These are phyloP conservation scores for Pongo abelii DNA, from an alignment of 2,113 vertebrate genomes.

Conservation along the genomic window DNA sequence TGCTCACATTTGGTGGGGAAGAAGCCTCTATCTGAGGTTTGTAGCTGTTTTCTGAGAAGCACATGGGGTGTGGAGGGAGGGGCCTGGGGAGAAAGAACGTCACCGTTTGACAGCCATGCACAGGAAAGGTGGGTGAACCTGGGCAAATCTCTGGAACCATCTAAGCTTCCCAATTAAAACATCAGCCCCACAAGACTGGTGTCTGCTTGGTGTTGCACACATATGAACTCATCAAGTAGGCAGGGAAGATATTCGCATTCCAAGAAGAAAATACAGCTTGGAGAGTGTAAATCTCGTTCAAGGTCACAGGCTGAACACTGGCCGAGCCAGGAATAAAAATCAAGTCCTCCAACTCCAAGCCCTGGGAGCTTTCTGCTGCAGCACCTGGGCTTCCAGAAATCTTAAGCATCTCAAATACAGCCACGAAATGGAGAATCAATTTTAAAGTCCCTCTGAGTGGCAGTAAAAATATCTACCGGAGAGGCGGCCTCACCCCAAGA, in stretches of 20 bases:
- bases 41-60: accelerated
- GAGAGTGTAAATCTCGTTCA: too few species aligned
- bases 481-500: background rate
- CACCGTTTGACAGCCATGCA: accelerated
- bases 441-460: background rate
- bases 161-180: accelerated
- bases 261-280: accelerated
- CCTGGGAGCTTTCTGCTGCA: accelerated
- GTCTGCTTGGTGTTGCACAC: accelerated
- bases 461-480: accelerated
- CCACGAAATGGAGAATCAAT: background rate
- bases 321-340: background rate
- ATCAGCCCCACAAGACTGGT: accelerated
- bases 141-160: too few species aligned
- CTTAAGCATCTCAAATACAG: accelerated
- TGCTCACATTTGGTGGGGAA: background rate
- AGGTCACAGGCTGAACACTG: background rate
- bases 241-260: accelerated
- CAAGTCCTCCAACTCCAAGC: accelerated
- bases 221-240: accelerated
- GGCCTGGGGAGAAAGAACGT: accelerated
- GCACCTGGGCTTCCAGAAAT: accelerated
- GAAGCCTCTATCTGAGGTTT: accelerated
- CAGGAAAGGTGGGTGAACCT: accelerated
- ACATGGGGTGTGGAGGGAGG: accelerated